Base-by-base conservation (phyloP, 2,888 invertebrate genomes). In the Rotaria magnacalcarata region DNA sequence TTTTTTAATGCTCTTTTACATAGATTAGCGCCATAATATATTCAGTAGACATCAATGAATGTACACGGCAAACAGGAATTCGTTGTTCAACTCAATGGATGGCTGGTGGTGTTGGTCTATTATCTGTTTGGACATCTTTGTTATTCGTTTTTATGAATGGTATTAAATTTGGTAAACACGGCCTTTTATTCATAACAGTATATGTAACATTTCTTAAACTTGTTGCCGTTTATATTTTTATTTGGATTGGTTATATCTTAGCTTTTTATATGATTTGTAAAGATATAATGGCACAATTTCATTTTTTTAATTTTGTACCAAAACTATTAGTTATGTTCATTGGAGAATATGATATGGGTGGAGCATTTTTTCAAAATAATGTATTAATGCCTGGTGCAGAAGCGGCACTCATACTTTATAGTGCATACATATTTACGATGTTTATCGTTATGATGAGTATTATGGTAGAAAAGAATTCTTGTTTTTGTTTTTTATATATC, bases 101-200 rank as follows among this genome's bases (percentile, higher is more conserved):
- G 47, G 5, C 47, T 10, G 80, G 80, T 24, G 80, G 47, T 11
- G n/a, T 80, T 80, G 80, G 80, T 80, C 47, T 80, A 47, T 47
- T 80, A 47, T 80, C 80, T 10, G 80, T 80, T n/a, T 80, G 80
- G 80, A 80, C 80, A 47, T 80, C 80, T 3, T 14, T 80, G 14
- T 80, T 80, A 47, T 47, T 80, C 24, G 47, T 47, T 80, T 24
- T 80, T 11, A 80, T 80, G 80, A 80, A 80, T 80, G 80, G 80
- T 6, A 80, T 80, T n/a, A 80, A 80, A 80, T 80, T 80, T 47
- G 80, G 80, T 47, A 80, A 80, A 80, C 80, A 80, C 47, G 80
- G 80, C n/a, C 47, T 80, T n/a, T 11, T 80, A 43, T 80, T 80
- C 47, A 80, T 80, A 80, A 80, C 80, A 2, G 80, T 80, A 24